Percentiles rank a stretch among this genome's conserved stretches.
These are phyloP conservation scores for Temnopleurus reevesii DNA, from an alignment of 53 echinoderm and acorn worm genomes.

Conservation along the genomic window DNA sequence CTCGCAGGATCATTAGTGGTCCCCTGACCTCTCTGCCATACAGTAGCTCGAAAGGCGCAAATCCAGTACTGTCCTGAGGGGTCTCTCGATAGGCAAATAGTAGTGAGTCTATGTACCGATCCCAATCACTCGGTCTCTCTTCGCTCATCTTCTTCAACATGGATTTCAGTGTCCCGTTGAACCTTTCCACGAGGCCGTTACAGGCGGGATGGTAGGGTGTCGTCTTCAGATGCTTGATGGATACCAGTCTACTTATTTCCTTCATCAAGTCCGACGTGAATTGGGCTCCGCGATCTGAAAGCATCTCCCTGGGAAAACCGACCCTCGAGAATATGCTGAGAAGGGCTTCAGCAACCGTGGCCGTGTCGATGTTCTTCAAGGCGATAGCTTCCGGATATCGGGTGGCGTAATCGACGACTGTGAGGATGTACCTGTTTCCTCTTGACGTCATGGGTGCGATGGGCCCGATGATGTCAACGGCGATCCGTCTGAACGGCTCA, in stretches of 20 bases:
- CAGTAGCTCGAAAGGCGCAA: conserved; percentile 65
- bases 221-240: conserved; percentile 51
- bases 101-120: conserved; percentile 50
- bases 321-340: conserved; percentile 54
- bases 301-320: conserved; percentile 53
- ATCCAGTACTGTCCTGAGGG: conserved; percentile 45
- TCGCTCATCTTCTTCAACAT: conserved; percentile 60
- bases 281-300: conserved; percentile 58
- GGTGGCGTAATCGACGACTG: conserved; percentile 63
- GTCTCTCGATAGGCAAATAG: conserved; percentile 62
- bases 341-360: conserved; percentile 64
- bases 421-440: conserved; percentile 51
- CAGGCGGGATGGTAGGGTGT: conserved; percentile 59
- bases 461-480: conserved; percentile 66
- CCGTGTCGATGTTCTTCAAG: conserved; percentile 57
- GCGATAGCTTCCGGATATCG: conserved; percentile 63
- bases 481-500: conserved; percentile 60
- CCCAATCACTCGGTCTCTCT: conserved; percentile 61
- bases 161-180: conserved; percentile 64
- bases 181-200: conserved; percentile 64
- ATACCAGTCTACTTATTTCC: conserved; percentile 57
- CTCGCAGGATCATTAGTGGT: conserved; percentile 53
- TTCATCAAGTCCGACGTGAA: conserved; percentile 61
- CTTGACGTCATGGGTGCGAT: conserved; percentile 56
- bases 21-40: conserved; percentile 63